phyloP scores from a whole-genome alignment of 1,140 invertebrate species.

The Drosophila insularis region DNA sequence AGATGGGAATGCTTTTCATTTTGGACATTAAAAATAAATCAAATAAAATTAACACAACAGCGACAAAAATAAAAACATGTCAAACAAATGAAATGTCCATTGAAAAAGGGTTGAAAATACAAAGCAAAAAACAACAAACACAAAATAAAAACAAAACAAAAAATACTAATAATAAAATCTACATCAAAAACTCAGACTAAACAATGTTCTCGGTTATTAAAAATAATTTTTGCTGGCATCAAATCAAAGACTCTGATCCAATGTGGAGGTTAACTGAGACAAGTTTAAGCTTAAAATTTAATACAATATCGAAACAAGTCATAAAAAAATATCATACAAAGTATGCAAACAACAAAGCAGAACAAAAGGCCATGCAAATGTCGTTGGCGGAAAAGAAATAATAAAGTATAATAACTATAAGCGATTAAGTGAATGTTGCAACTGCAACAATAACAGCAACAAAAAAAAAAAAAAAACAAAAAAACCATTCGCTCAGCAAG shows the following conservation, averaged over 20 bases:
- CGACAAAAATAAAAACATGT: constrained; percentile 32
- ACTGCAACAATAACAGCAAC: constrained; percentile 29
- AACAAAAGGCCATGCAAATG: constrained; percentile 76
- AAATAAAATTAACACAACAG: constrained; percentile 71
- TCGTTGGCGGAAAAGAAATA: constrained; percentile 56
- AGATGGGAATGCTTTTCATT: constrained; percentile 27
- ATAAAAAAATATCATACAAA: constrained; percentile 16
- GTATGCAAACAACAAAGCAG: constrained; percentile 28
- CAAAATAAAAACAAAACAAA: background rate
- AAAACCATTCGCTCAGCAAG: background rate
- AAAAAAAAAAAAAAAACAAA: background rate
- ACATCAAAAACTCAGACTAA: background rate
- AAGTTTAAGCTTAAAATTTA: background rate
- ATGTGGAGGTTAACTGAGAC: background rate
- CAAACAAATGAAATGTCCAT: background rate
- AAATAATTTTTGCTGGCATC: background rate
- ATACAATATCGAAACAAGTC: constrained; percentile 1
- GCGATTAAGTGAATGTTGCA: constrained; percentile 59
- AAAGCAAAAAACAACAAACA: background rate
- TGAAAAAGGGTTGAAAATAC: background rate
- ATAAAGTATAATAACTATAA: constrained; percentile 76
- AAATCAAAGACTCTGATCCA: constrained; percentile 2
- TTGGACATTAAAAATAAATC: constrained; percentile 77
- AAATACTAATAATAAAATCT: background rate
- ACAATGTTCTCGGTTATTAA: background rate